phyloP scores from a whole-genome alignment of 1,140 invertebrate species.

The Aphidius ervi region DNA sequence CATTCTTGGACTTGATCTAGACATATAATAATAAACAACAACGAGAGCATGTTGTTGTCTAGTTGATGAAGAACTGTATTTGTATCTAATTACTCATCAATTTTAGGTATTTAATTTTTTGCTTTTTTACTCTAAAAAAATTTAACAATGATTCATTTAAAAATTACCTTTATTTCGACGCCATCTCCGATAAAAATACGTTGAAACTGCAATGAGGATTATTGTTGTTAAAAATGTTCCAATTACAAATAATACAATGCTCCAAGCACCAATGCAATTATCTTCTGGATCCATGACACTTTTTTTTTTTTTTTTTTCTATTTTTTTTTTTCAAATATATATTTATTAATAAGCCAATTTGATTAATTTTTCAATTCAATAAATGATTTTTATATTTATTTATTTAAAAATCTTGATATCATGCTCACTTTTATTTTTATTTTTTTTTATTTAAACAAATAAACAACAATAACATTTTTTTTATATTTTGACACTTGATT shows the following conservation, averaged over 20 bases:
- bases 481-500: no score
- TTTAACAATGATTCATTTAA: background rate
- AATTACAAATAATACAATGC: constrained; percentile 56
- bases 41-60: background rate
- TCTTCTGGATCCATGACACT: no score
- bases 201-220: constrained; percentile 45
- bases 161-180: constrained; percentile 51
- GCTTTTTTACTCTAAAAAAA: no score
- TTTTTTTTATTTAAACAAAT: no score
- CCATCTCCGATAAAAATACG: constrained; percentile 50
- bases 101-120: background rate
- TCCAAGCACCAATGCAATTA: constrained; percentile 35
- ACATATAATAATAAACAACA: background rate
- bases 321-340: no score
- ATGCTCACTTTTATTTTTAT: no score
- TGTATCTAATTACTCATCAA: constrained; percentile 1
- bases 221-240: constrained; percentile 55
- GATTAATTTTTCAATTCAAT: no score
- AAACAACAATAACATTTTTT: no score
- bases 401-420: no score
- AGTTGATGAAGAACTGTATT: constrained; percentile 11
- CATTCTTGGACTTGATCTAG: background rate
- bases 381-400: no score
- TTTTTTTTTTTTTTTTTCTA: no score
- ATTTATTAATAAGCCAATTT: no score